phyloP scores from a whole-genome alignment of 1,140 invertebrate genomes.

The Apis dorsata region DNA sequence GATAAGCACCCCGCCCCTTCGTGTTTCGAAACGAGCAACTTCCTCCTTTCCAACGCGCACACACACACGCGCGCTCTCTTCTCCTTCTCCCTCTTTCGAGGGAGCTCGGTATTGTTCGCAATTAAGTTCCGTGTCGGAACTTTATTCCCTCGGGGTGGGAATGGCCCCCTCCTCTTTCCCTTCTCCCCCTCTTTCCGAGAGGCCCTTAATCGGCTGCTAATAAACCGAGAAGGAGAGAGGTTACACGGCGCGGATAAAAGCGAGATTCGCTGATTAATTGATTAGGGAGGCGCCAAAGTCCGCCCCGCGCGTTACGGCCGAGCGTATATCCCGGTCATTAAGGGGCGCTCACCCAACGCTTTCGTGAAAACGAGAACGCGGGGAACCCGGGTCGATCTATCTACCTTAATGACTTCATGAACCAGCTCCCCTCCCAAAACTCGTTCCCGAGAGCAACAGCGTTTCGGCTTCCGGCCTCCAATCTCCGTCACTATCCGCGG shows the following conservation, averaged over 20 bases:
- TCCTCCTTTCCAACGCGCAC: slow-evolving; percentile 4
- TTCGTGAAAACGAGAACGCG: slow-evolving; percentile 43
- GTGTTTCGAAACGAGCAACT: slow-evolving; percentile 45
- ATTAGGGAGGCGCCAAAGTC: slow-evolving; percentile 74
- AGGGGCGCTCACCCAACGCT: slow-evolving; percentile 49
- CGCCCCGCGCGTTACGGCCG: slow-evolving; percentile 72
- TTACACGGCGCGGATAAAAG: slow-evolving; percentile 65
- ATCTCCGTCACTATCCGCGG: no score
- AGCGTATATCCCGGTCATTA: slow-evolving; percentile 69
- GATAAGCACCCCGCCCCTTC: slow-evolving; percentile 32
- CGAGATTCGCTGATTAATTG: slow-evolving; percentile 78
- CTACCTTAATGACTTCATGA: slow-evolving; percentile 65
- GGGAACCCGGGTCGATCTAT: slow-evolving; percentile 36
- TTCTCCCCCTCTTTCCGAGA: not conserved
- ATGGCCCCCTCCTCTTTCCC: not conserved
- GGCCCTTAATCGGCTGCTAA: slow-evolving; percentile 65
- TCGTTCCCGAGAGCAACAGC: not conserved
- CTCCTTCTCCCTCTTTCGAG: not conserved
- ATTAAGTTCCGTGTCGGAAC: slow-evolving; percentile 54
- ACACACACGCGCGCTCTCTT: no score
- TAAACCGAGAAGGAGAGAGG: slow-evolving; percentile 66
- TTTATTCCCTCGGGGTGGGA: slow-evolving; percentile 17
- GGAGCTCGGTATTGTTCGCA: slow-evolving; percentile 44
- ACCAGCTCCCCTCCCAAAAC: not conserved
- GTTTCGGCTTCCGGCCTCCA: not conserved